Percentiles rank a stretch among this genome's conserved stretches.
These are phyloP conservation scores for Tenthredo distinguenda DNA, from an alignment of 2,888 invertebrate species.

Conservation along the genomic window DNA sequence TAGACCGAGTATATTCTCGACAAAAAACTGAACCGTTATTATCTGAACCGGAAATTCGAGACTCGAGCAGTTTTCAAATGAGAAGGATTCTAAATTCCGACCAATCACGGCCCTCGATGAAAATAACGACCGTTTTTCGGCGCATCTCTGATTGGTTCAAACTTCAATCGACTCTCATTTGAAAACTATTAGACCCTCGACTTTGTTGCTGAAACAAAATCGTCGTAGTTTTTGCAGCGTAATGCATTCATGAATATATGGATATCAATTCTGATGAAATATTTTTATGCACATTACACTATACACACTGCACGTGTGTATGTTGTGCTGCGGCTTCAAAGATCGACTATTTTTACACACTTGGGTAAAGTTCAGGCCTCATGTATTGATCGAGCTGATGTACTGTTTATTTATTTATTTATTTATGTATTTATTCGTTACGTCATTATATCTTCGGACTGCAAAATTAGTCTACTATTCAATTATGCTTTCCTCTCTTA, in stretches of 20 bases:
- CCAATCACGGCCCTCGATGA: neutral
- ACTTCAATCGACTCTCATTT: neutral
- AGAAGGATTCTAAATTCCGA: neutral
- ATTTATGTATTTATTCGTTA: neutral
- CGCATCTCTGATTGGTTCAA: neutral
- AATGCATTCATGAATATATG: neutral
- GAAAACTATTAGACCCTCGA: neutral
- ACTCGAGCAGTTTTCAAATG: neutral
- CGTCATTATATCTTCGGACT: no score
- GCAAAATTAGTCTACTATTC: no score
- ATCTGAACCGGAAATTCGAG: neutral
- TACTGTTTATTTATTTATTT: neutral
- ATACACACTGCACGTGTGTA: neutral
- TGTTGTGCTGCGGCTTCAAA: neutral
- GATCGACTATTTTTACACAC: slow-evolving; percentile 2
- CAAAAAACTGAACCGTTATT: neutral
- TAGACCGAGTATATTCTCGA: neutral
- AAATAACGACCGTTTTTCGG: neutral
- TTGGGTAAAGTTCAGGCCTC: neutral
- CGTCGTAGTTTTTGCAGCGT: neutral
- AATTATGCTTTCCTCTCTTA: no score
- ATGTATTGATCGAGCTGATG: neutral
- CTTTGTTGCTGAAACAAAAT: neutral
- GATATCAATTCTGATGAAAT: neutral
- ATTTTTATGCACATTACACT: neutral